These are phyloP conservation scores for Sminthurinus aureus DNA, from an alignment of 2,888 invertebrate species.

Conservation along the genomic window DNA sequence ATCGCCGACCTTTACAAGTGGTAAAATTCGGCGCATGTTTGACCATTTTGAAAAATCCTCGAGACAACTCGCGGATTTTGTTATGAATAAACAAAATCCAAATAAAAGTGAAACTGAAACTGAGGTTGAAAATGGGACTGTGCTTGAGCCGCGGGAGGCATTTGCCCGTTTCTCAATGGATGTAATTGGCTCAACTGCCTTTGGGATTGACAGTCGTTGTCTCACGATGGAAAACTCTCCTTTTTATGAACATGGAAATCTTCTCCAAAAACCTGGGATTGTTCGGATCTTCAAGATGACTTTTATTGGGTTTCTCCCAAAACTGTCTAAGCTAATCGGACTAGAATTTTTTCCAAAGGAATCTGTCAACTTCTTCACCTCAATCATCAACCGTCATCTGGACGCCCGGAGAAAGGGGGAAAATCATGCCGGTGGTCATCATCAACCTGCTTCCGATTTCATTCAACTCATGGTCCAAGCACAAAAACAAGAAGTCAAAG, in stretches of 20 bases:
- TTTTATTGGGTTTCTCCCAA: not conserved
- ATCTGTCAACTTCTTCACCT: not conserved
- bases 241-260: slow-evolving; percentile 60
- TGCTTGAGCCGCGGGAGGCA: slow-evolving; percentile 11
- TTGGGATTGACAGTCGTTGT: slow-evolving; percentile 63
- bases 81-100: not conserved
- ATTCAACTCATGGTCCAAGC: slow-evolving; percentile 60
- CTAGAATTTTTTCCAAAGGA: not conserved
- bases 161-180: slow-evolving; percentile 49
- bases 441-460: slow-evolving; percentile 51
- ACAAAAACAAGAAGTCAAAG: slow-evolving; percentile 10
- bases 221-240: slow-evolving; percentile 61
- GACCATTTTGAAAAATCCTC: slow-evolving; percentile 47
- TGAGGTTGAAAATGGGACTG: not conserved
- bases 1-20: slow-evolving; percentile 53
- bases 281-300: not conserved
- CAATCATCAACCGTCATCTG: not conserved
- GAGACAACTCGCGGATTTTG: slow-evolving; percentile 33
- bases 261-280: slow-evolving; percentile 49
- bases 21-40: slow-evolving; percentile 48
- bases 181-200: slow-evolving; percentile 63
- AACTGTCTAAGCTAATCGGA: not conserved
- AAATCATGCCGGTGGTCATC: not conserved
- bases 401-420: not conserved
- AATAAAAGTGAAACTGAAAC: no score